phyloP scores from a whole-genome alignment of 2,888 invertebrate species.

The Dolomedes plantarius region DNA sequence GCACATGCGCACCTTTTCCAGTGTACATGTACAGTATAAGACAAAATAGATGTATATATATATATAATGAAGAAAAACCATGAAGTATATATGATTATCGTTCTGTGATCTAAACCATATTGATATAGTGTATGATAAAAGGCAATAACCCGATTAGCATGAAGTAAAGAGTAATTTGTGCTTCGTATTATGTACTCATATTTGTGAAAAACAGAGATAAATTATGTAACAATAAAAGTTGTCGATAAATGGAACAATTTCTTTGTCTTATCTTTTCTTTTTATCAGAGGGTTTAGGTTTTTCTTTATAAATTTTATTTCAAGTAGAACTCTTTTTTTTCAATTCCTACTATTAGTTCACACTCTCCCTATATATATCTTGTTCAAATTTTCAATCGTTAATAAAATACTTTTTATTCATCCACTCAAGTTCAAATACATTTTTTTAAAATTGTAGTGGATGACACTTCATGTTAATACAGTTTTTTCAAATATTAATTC shows the following conservation, averaged over 20 bases:
- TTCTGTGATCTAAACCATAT: conserved; percentile 52
- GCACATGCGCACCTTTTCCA: conserved; percentile 37
- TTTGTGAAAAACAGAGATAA: conserved; percentile 47
- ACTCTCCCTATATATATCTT: too few species aligned
- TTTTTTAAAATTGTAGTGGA: too few species aligned
- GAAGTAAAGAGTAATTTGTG: conserved; percentile 28
- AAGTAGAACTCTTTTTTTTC: too few species aligned
- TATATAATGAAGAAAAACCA: conserved; percentile 28
- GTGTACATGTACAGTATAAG: conserved; percentile 46
- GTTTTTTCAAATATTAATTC: too few species aligned
- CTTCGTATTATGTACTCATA: conserved; percentile 49
- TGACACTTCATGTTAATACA: too few species aligned
- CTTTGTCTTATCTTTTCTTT: neutral
- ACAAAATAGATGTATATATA: conserved; percentile 47
- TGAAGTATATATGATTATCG: conserved; percentile 31
- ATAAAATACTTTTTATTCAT: too few species aligned
- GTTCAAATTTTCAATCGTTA: too few species aligned
- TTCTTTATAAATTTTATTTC: too few species aligned
- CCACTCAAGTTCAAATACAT: too few species aligned
- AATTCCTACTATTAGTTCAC: too few species aligned
- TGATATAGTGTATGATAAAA: conserved; percentile 52
- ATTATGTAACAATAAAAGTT: conserved; percentile 54
- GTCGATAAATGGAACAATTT: conserved; percentile 17
- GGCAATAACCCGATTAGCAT: conserved; percentile 48
- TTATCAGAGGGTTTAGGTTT: too few species aligned